Conservation (phyloP, 2,888 invertebrate genomes). For the Caenorhabditis parvicauda region DNA sequence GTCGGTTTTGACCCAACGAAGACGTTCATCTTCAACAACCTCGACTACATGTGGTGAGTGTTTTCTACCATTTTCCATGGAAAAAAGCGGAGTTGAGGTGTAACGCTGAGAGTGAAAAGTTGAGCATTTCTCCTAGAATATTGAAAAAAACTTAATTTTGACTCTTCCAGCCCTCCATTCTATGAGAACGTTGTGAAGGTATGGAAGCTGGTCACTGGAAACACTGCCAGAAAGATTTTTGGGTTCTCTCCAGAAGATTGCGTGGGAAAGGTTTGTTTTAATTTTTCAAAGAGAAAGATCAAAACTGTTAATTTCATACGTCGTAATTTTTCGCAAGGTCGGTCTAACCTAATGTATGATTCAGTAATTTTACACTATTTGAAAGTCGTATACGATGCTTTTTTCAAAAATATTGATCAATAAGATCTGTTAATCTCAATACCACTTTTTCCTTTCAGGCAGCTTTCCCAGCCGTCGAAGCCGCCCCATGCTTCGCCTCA, state of each 20-base stretch:
- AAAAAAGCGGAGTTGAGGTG: neutral
- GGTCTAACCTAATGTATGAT: no score
- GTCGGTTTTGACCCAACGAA: conserved; percentile 88
- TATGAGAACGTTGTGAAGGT: conserved; percentile 88
- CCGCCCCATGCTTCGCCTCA: conserved; percentile 75
- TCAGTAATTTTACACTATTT: neutral
- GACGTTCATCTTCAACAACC: conserved; percentile 93
- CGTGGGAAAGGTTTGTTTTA: conserved; percentile 76
- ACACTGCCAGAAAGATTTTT: conserved; percentile 96
- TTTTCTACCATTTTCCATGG: no score
- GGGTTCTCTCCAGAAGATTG: conserved; percentile 93
- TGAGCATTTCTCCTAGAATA: conserved; percentile 70
- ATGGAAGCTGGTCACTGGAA: conserved; percentile 91
- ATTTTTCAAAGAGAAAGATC: neutral
- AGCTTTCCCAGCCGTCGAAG: conserved; percentile 91
- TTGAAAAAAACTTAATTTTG: neutral
- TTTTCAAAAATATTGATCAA: neutral
- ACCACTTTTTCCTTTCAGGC: conserved; percentile 13
- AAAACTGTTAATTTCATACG: neutral
- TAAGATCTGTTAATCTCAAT: neutral
- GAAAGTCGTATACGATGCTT: neutral
- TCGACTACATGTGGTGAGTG: conserved; percentile 92
- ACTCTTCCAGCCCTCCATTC: conserved; percentile 82
- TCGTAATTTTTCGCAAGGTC: no score
- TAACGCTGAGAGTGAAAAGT: no score